These are phyloP conservation scores for Trachymyrmex cornetzi DNA, from an alignment of 1,140 invertebrate genomes.

Conservation along the genomic window DNA sequence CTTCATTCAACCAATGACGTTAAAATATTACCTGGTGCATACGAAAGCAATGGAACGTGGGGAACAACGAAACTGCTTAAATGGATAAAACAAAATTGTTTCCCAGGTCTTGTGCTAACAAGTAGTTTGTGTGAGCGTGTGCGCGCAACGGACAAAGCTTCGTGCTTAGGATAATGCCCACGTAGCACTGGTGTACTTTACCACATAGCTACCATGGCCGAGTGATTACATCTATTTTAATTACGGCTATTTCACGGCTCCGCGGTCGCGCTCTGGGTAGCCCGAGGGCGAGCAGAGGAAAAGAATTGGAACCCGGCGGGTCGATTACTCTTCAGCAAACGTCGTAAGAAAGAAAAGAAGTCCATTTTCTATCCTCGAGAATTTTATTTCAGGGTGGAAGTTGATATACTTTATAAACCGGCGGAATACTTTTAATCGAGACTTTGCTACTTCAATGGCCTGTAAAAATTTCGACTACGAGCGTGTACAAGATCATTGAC, in stretches of 20 bases:
- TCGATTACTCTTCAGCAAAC: conserved; percentile 53
- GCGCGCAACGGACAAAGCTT: conserved; percentile 18
- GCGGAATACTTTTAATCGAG: conserved; percentile 44
- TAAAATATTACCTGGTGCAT: conserved; percentile 40
- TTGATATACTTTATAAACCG: conserved; percentile 35
- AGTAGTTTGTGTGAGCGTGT: not conserved
- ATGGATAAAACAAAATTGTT: conserved; percentile 62
- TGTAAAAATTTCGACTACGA: conserved; percentile 36
- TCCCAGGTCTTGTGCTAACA: conserved; percentile 42
- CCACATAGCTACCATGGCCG: conserved; percentile 10
- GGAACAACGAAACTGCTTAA: conserved; percentile 45
- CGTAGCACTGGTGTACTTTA: conserved; percentile 1
- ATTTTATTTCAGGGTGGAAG: conserved; percentile 45
- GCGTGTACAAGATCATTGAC: not conserved
- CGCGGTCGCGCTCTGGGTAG: conserved; percentile 24
- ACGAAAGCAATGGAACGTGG: conserved; percentile 44
- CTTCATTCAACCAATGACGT: conserved; percentile 6
- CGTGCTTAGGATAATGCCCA: not conserved
- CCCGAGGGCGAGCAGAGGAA: conserved; percentile 20
- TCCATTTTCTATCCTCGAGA: conserved; percentile 52
- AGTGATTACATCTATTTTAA: conserved; percentile 76
- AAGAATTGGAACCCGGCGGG: conserved; percentile 39
- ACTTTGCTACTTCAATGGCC: conserved; percentile 3
- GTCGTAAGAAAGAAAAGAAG: conserved; percentile 7
- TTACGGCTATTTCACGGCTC: conserved; percentile 70